These are phyloP conservation scores for Scyliorhinus canicula DNA, from an alignment of 2,797 vertebrate genomes.

Conservation along the genomic window DNA sequence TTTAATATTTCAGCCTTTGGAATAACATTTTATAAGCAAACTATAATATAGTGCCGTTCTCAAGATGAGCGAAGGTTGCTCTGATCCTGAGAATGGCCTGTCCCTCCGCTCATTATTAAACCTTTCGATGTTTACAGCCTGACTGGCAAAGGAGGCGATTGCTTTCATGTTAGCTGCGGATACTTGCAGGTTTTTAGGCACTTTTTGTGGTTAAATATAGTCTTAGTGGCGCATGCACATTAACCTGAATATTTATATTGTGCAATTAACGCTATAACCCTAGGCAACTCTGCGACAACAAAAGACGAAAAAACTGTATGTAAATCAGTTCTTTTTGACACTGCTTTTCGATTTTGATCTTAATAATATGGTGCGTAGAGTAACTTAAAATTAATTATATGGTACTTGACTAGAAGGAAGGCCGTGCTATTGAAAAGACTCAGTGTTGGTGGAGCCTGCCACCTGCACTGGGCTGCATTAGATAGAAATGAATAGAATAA, in stretches of 20 bases:
- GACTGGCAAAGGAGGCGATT: not conserved
- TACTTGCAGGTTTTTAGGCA: not conserved
- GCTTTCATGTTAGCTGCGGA: constrained; percentile 5
- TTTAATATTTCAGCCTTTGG: not conserved
- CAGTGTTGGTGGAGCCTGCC: constrained; percentile 49
- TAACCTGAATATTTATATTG: constrained; percentile 47
- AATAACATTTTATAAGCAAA: not conserved
- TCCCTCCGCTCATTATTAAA: not conserved
- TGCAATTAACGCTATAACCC: constrained; percentile 53
- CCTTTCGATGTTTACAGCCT: not conserved
- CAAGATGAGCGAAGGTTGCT: not conserved
- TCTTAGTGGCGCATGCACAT: constrained; percentile 44
- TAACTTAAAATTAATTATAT: constrained; percentile 60
- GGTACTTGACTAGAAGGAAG: constrained; percentile 52
- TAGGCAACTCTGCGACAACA: constrained; percentile 43
- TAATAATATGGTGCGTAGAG: constrained; percentile 51
- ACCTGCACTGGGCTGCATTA: constrained; percentile 52
- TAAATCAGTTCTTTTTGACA: constrained; percentile 49
- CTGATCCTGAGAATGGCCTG: not conserved
- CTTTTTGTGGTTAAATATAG: constrained; percentile 42
- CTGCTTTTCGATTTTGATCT: constrained; percentile 49
- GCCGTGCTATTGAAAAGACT: constrained; percentile 48
- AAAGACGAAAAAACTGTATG: constrained; percentile 59
- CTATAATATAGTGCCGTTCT: not conserved
- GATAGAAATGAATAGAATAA: constrained; percentile 40